Evolutionary conservation across 2,888 invertebrate species (phyloP), one percentile per base, ranked within the genome.

Genomic region (Lepas anatifera): DNA sequence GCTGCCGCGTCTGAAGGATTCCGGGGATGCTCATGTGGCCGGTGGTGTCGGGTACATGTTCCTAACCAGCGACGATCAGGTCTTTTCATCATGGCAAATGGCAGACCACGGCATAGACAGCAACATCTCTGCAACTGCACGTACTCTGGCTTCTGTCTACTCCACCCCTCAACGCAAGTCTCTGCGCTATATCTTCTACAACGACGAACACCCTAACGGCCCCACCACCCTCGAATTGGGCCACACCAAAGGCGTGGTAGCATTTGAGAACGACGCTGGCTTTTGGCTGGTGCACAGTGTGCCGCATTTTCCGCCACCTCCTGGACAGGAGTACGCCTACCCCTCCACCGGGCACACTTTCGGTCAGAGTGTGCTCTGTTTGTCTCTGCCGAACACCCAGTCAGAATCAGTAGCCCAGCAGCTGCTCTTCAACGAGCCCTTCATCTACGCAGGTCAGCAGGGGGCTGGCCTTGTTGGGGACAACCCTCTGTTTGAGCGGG

Each of bases 281-380:
- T 85, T 95, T 76, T 97, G 96, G 95, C 79, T 97, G 71, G 85
- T 95, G 52, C 96, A 97, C 81, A 95, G 95, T 27, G 91, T 95
- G 29, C 97, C 97, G 0, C 85, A 87, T 76, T 97, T 88, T 80
- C 95, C 95, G 2, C 84, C 86, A 6, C 66, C 72, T 7, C 73
- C 74, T 7, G 52, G 74, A 7, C 71, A 76, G 39, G 75, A 80
- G 0, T 81, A 81, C 27, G 73, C 76, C 41, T 73, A 72, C 46
- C 73, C 71, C 25, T 72, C 81, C 0, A 88, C 87, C 1, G 95
- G 90, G 0, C 81, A 83, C 74, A 81, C 82, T 35, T 92, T 88
- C 78, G 96, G 95, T 0, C 96, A 97, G 80, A 88, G 89, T 67
- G 89, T 94, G 75, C 82, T 97, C 10, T 97, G 97, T 78, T 84